Base-by-base conservation (phyloP, 2,113 vertebrate genomes). In the Phodopus roborovskii region DNA sequence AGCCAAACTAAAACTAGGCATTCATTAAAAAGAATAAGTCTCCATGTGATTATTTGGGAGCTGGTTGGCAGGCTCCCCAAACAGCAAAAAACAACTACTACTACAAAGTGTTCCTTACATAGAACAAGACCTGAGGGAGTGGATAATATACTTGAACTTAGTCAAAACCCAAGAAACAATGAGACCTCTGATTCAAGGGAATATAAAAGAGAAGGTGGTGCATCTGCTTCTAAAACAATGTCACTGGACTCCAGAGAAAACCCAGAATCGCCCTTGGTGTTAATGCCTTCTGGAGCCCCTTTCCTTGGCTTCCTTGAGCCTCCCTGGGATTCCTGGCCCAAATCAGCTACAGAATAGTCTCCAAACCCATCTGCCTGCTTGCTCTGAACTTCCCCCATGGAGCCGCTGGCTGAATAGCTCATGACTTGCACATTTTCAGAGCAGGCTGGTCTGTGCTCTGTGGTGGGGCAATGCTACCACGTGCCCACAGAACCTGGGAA, bases 401-500 rank as follows among this genome's bases (percentile, higher is more conserved):
- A 26, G 19, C 64, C 92, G 88, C 30, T 45, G 71, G 88, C 30
- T 45, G 71, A 70, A 74, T 91, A 75, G 39, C 93, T 92, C 48
- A 53, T 0, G 93, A 85, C 60, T 74, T 70, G 53, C 48, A 90
- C 26, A 58, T 87, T 96, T 92, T 70, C 73, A 50, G 77, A 82
- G 91, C 0, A 0, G 30, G 82, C 88, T 64, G 81, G 45, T 86
- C 89, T 95, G 5, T 58, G 82, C 73, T 95, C 75, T 66, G 7
- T 90, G 97, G 88, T 0, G 39, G 74, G 12, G 48, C 0, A 22
- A 79, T 36, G 82, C 62, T 10, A 4, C 8, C 77, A 24, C 81
- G 75, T 1, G 2, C 75, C 97, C 81, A 73, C 96, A 58, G 92
- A 79, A 64, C 45, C 94, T 68, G 91, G 33, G 62, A 91, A 94